These are phyloP conservation scores for Papilio dardanus DNA, from an alignment of 1,140 invertebrate species.

Conservation along the genomic window DNA sequence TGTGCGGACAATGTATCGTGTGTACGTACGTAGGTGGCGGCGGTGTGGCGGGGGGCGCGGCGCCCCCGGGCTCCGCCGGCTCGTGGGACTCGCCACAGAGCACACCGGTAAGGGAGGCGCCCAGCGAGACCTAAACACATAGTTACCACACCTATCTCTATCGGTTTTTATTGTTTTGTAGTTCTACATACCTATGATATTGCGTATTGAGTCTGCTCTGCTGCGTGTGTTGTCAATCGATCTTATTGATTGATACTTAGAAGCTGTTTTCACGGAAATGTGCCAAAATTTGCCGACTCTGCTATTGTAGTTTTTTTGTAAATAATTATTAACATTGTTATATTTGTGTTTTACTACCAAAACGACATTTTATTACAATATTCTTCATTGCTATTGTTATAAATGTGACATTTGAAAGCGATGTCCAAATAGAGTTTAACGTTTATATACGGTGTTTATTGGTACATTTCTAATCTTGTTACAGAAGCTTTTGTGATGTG, in stretches of 20 bases:
- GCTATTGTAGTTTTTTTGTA: no score
- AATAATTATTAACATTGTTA: background rate
- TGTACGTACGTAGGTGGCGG: constrained; percentile 79
- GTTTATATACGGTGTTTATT: constrained; percentile 44
- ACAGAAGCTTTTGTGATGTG: constrained; percentile 80
- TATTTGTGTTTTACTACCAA: background rate
- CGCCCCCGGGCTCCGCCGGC: constrained; percentile 64
- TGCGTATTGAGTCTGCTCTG: constrained; percentile 77
- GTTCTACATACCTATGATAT: constrained; percentile 69
- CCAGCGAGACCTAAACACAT: constrained; percentile 65
- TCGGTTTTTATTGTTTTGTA: constrained; percentile 79
- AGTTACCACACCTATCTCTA: constrained; percentile 68
- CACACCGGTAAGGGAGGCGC: constrained; percentile 78
- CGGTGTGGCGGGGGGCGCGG: constrained; percentile 69
- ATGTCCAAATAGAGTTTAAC: background rate
- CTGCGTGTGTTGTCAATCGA: constrained; percentile 79
- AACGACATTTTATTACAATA: background rate
- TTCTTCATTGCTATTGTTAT: background rate
- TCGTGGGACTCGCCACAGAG: constrained; percentile 77
- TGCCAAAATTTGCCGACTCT: constrained; percentile 56
- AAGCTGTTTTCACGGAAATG: constrained; percentile 71
- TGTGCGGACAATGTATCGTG: constrained; percentile 68
- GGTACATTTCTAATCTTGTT: constrained; percentile 72
- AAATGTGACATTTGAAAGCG: background rate
- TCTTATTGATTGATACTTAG: constrained; percentile 72